phyloP scores from a whole-genome alignment of 2,888 invertebrate genomes.

The Reticulitermes lucifugus region DNA sequence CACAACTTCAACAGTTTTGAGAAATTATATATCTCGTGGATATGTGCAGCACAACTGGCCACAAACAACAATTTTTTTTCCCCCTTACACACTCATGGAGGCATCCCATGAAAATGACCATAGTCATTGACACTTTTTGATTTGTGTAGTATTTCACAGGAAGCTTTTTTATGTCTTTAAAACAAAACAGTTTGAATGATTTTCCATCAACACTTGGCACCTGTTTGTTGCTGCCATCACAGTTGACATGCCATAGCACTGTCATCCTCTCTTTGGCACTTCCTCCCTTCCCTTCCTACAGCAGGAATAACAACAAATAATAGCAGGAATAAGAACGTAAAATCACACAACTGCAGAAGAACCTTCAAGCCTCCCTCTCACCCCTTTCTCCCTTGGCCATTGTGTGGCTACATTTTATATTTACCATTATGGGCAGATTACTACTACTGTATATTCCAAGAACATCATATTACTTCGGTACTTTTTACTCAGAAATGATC shows the following conservation, averaged over 20 bases:
- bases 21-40: not conserved
- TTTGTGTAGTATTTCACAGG: not conserved
- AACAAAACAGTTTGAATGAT: slow-evolving; percentile 6
- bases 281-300: not conserved
- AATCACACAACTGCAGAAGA: no score
- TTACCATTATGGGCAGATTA: no score
- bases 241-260: slow-evolving; percentile 29
- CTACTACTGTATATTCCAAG: no score
- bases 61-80: not conserved
- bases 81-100: not conserved
- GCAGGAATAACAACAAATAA: no score
- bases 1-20: not conserved
- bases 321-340: no score
- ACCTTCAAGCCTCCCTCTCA: no score
- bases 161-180: slow-evolving; percentile 32
- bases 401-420: no score
- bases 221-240: slow-evolving; percentile 26
- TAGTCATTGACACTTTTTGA: not conserved
- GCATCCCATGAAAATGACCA: not conserved
- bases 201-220: slow-evolving; percentile 40
- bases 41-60: not conserved
- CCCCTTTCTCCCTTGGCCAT: no score
- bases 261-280: slow-evolving; percentile 34
- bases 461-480: no score
- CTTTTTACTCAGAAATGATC: no score